Evolutionary conservation across 1,140 invertebrate species (phyloP), one percentile per base, ranked within the genome.

Genomic region (Lycorma delicatula): DNA sequence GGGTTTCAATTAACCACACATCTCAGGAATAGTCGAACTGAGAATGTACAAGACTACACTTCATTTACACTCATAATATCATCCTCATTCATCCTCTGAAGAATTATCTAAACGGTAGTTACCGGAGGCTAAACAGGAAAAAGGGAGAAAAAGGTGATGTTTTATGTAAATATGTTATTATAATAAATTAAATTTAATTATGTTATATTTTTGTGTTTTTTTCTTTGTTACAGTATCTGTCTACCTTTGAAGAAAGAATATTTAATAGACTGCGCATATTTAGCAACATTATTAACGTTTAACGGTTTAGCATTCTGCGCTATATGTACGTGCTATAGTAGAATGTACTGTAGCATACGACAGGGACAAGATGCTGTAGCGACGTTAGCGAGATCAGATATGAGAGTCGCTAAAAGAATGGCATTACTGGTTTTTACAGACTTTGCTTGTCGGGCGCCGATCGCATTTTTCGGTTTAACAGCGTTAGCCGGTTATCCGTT

Each of bases 171-270:
- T n/a, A n/a, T n/a, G n/a, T n/a, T n/a, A n/a, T n/a, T n/a, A n/a
- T n/a, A n/a, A n/a, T n/a, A n/a, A n/a, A n/a, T n/a, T n/a, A n/a
- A n/a, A n/a, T n/a, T n/a, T n/a, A n/a, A n/a, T n/a, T n/a, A n/a
- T n/a, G n/a, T n/a, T n/a, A n/a, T n/a, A n/a, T n/a, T n/a, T n/a
- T n/a, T n/a, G n/a, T 49, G 47, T 6, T 49, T 49, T 49, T 25
- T 34, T 22, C 12, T 54, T 20, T 27, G 13, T 57, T 57, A 9
- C 66, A 84, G 82, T 58, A 88, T 89, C 52, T 89, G 86, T 62
- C 71, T 88, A 50, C 86, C 86, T 4, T 84, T 88, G 72, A 82
- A 87, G 63, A 81, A 77, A 26, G 73, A 77, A 27, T 75, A 81
- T 36, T 61, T 75, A 1, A 74, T 74, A 0, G 86, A 89, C 64